These are phyloP conservation scores for Brachymystax lenok DNA, from an alignment of 2,797 vertebrate species.

Conservation along the genomic window DNA sequence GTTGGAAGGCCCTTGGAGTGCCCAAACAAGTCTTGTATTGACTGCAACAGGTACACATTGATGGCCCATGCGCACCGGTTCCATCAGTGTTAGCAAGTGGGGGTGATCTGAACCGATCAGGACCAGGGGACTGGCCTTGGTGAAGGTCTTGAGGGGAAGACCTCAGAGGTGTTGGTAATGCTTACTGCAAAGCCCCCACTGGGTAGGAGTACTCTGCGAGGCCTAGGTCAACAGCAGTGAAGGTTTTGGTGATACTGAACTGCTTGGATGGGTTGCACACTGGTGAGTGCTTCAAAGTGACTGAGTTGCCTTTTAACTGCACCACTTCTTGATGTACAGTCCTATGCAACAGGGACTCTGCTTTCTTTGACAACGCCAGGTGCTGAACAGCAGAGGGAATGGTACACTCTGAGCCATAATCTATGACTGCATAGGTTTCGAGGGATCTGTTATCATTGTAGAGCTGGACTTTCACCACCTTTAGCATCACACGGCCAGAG, in stretches of 20 bases:
- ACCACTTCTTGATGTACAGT: constrained; percentile 3
- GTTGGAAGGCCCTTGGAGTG: constrained; percentile 2
- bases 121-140: background rate
- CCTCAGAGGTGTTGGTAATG: constrained; percentile 10
- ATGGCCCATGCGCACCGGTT: background rate
- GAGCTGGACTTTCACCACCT: no score
- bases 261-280: background rate
- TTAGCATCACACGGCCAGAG: no score
- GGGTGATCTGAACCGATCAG: constrained; percentile 9
- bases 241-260: background rate
- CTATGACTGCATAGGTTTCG: constrained; percentile 20
- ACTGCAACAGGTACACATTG: constrained; percentile 5
- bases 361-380: background rate
- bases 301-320: background rate
- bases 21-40: constrained; percentile 1
- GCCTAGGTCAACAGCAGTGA: constrained; percentile 5
- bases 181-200: background rate
- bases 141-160: background rate
- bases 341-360: background rate
- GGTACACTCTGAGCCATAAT: constrained; percentile 15
- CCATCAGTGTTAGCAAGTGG: constrained; percentile 1
- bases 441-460: background rate
- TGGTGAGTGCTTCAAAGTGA: constrained; percentile 15
- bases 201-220: constrained; percentile 18
- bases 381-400: constrained; percentile 1